Evolutionary conservation across 2,797 vertebrate genomes (phyloP).

Genomic region (Atherinosoma microstoma): DNA sequence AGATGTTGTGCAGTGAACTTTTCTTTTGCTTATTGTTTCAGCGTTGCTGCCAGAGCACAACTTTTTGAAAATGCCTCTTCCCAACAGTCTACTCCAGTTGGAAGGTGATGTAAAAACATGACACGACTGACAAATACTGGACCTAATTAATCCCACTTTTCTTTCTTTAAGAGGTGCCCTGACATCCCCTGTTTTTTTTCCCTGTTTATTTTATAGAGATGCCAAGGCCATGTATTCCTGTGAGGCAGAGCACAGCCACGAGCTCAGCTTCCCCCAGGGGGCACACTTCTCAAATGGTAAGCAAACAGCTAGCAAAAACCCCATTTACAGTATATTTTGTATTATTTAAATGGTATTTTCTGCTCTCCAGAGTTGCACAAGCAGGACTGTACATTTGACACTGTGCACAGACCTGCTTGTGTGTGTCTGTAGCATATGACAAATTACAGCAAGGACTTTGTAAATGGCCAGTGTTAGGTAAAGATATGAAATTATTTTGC

Average conservation of each 20-base stretch:
- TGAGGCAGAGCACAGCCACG: conserved; percentile 94
- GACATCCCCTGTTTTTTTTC: background rate
- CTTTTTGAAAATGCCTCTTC: conserved; percentile 90
- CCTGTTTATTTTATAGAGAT: conserved; percentile 80
- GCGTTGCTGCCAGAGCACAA: conserved; percentile 91
- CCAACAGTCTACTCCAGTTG: conserved; percentile 78
- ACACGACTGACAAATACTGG: background rate
- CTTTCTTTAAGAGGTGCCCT: background rate
- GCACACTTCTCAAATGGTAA: conserved; percentile 94
- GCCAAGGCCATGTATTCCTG: conserved; percentile 96
- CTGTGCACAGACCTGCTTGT: conserved; percentile 1
- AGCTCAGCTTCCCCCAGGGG: conserved; percentile 96
- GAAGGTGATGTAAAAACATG: conserved; percentile 82
- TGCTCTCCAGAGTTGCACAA: background rate
- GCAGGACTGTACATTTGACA: conserved; percentile 3
- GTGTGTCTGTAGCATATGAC: conserved; percentile 9
- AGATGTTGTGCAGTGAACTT: background rate
- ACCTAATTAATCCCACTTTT: background rate
- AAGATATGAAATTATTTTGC: conserved; percentile 26
- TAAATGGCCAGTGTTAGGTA: conserved; percentile 16
- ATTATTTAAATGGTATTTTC: background rate
- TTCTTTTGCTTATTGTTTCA: conserved; percentile 70
- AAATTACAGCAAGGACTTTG: conserved; percentile 14
- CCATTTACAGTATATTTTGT: background rate
- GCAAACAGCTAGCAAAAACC: conserved; percentile 34